phyloP scores from a whole-genome alignment of 1,140 invertebrate genomes.

The Pachypeltis micranthus region DNA sequence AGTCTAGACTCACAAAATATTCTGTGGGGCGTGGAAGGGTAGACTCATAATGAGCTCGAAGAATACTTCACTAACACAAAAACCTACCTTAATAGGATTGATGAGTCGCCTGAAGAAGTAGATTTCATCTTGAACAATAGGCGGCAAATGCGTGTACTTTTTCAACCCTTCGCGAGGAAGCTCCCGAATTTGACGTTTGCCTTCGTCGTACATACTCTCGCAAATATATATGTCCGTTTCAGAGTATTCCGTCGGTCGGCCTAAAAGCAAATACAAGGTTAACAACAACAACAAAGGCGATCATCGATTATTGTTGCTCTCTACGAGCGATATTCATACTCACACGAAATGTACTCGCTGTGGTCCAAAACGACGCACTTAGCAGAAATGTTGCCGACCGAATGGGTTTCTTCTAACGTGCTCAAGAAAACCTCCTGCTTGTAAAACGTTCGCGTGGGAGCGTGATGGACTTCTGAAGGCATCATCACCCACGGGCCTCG shows the following conservation, averaged over 20 bases:
- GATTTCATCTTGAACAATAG: conserved; percentile 85
- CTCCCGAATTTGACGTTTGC: conserved; percentile 65
- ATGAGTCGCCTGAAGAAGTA: conserved; percentile 72
- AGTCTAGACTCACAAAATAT: too few species aligned
- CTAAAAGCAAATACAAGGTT: conserved; percentile 38
- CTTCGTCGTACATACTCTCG: conserved; percentile 85
- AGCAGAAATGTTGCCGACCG: conserved; percentile 77
- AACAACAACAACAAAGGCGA: neutral
- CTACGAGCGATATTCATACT: conserved; percentile 30
- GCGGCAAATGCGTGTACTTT: conserved; percentile 67
- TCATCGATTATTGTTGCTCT: neutral
- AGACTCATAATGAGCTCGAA: too few species aligned
- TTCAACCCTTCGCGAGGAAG: conserved; percentile 58
- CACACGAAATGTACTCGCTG: conserved; percentile 80
- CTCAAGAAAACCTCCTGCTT: conserved; percentile 89
- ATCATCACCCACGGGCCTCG: conserved; percentile 86
- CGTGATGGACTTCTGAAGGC: conserved; percentile 71
- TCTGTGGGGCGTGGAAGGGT: too few species aligned
- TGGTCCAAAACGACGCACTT: conserved; percentile 84
- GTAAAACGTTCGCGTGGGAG: conserved; percentile 69
- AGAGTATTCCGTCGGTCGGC: conserved; percentile 82
- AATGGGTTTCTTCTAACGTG: conserved; percentile 81
- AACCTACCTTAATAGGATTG: conserved; percentile 58
- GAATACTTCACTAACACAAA: too few species aligned
- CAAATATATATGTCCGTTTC: conserved; percentile 90